A percentile compares a stretch with the other conserved stretches of the same genome.
Evolutionary conservation across 2,797 vertebrate genomes (phyloP).

Genomic region (Falco peregrinus): DNA sequence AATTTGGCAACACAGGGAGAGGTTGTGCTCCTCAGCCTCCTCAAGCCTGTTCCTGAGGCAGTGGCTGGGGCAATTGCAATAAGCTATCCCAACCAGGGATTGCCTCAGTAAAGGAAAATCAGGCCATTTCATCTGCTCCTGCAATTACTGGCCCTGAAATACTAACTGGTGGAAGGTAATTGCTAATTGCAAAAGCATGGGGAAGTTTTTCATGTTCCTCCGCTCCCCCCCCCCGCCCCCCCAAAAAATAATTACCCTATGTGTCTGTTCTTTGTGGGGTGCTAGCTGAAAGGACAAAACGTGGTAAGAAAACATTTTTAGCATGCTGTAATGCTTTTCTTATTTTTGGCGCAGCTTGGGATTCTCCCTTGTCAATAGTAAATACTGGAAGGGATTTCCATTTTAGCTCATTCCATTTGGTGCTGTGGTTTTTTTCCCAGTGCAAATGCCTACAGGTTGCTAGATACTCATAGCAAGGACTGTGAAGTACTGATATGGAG

Average conservation of each 20-base stretch:
- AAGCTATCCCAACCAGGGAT: accelerated
- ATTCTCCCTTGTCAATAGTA: background rate
- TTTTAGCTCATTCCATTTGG: background rate
- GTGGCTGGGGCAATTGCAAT: background rate
- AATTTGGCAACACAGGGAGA: background rate
- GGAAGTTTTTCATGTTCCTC: accelerated
- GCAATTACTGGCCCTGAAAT: background rate
- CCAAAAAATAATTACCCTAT: too few relatives aligned
- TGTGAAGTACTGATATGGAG: background rate
- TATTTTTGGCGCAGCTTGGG: background rate
- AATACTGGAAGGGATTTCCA: background rate
- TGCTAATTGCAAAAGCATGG: background rate
- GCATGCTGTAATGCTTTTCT: too few relatives aligned
- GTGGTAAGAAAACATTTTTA: background rate
- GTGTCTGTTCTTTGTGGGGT: background rate
- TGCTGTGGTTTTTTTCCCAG: background rate
- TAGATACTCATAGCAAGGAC: background rate
- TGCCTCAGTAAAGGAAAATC: background rate
- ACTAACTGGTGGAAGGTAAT: background rate
- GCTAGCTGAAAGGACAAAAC: background rate
- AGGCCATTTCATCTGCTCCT: background rate
- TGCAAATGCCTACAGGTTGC: background rate
- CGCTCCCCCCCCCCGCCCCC: too few relatives aligned
- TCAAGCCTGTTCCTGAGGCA: accelerated
- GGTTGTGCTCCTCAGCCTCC: background rate